Conservation (phyloP, 2,113 vertebrate genomes). For the Henicopernis longicauda region DNA sequence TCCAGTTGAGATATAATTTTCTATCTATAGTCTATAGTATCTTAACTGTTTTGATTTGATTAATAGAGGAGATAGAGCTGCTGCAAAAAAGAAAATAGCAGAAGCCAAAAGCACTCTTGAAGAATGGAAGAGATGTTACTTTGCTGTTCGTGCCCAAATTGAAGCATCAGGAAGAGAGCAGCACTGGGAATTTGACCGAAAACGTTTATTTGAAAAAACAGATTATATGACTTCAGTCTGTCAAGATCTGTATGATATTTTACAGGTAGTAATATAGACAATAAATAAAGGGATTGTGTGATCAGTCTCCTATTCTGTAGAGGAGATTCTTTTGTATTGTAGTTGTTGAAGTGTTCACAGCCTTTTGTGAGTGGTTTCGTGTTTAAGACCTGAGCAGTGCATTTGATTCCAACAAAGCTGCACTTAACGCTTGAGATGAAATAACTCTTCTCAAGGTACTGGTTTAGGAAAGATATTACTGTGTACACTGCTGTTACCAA, state of each 20-base stretch:
- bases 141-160: conserved; percentile 82
- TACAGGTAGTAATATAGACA: conserved; percentile 77
- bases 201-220: conserved; percentile 86
- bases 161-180: conserved; percentile 78
- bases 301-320: neutral
- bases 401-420: neutral
- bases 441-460: neutral
- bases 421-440: accelerated
- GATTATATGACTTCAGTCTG: conserved; percentile 89
- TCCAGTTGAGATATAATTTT: neutral
- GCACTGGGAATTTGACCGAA: conserved; percentile 94
- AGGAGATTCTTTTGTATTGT: neutral
- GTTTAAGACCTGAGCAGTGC: neutral
- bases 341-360: neutral
- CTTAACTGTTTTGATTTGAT: neutral
- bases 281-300: neutral
- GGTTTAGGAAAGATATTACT: neutral
- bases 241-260: conserved; percentile 79
- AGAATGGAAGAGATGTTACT: conserved; percentile 87
- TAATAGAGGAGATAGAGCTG: conserved; percentile 75
- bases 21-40: neutral
- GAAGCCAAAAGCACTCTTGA: conserved; percentile 81
- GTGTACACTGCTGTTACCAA: neutral
- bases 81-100: conserved; percentile 74
- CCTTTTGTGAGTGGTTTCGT: neutral